A percentile compares a stretch with the other conserved stretches of the same genome.
Evolutionary conservation across 1,140 invertebrate genomes (phyloP).

Genomic region (Pogonus chalceus): DNA sequence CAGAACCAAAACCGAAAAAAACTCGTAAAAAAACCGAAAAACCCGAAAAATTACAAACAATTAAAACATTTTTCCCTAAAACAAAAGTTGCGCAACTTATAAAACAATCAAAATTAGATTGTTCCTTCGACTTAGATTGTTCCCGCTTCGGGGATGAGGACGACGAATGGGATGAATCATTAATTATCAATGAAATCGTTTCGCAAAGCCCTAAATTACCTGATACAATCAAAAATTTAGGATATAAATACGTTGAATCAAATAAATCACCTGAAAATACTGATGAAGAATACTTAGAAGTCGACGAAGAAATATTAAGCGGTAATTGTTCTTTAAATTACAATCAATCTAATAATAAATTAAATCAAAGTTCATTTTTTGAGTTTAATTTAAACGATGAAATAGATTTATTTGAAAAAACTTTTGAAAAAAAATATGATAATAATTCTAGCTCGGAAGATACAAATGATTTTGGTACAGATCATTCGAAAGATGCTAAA

Average conservation of each 20-base stretch:
- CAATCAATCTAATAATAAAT: no score
- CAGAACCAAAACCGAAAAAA: constrained; percentile 19
- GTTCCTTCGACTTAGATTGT: constrained; percentile 26
- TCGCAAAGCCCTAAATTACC: constrained; percentile 25
- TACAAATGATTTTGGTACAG: background rate
- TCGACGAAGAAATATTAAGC: background rate
- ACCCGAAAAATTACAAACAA: constrained; percentile 5
- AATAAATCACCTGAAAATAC: background rate
- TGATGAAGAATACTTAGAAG: background rate
- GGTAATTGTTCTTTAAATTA: background rate
- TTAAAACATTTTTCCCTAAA: constrained; percentile 13
- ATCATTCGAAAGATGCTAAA: background rate
- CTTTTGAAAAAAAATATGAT: constrained; percentile 30
- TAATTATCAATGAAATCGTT: constrained; percentile 48
- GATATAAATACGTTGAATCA: constrained; percentile 11
- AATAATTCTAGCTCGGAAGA: constrained; percentile 1
- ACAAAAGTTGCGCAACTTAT: constrained; percentile 14
- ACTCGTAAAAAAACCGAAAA: constrained; percentile 11
- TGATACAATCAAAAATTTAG: constrained; percentile 13
- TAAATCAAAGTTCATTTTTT: constrained; percentile 6
- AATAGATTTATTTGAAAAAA: constrained; percentile 27
- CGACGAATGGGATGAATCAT: constrained; percentile 43
- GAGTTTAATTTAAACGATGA: constrained; percentile 14
- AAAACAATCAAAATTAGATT: constrained; percentile 25
- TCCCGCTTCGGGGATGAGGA: constrained; percentile 37